Evolutionary conservation across 2,113 vertebrate species (phyloP).

Genomic region (Orientallactaga bullata): DNA sequence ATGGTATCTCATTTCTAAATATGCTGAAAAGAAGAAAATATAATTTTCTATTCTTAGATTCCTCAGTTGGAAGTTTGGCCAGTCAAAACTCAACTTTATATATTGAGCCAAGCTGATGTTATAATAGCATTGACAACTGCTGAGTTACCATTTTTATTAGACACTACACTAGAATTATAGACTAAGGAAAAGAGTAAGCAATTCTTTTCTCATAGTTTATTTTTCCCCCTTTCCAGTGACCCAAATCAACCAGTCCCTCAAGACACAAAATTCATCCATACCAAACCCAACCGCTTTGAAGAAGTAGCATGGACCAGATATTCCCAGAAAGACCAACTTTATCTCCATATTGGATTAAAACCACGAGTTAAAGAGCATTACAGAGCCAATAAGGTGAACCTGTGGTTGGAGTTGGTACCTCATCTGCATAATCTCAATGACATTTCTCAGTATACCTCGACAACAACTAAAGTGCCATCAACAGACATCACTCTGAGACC

Average conservation of each 20-base stretch:
- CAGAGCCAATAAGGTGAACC: constrained; percentile 98
- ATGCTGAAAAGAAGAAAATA: neutral
- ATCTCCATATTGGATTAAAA: constrained; percentile 98
- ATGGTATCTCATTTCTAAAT: neutral
- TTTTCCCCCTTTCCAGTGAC: constrained; percentile 88
- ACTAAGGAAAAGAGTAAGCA: neutral
- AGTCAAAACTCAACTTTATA: constrained; percentile 4
- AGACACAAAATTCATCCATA: constrained; percentile 99
- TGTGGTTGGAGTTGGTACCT: constrained; percentile 98
- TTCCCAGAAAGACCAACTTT: constrained; percentile 98
- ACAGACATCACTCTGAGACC: constrained; percentile 96
- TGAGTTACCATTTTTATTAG: neutral
- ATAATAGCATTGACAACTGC: neutral
- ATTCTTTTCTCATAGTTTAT: constrained; percentile 40
- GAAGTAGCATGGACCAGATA: constrained; percentile 99
- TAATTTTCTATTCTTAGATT: neutral
- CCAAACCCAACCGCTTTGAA: constrained; percentile 99
- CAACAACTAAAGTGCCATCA: constrained; percentile 98
- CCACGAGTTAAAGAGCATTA: constrained; percentile 99
- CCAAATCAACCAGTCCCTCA: constrained; percentile 99
- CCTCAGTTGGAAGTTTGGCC: neutral
- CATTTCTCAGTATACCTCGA: constrained; percentile 97
- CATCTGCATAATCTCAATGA: constrained; percentile 99
- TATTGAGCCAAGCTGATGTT: constrained; percentile 2
- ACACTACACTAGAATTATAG: neutral